Evolutionary conservation across 1,140 invertebrate genomes (phyloP), one percentile per base, ranked within the genome.

Genomic region (Zaprionus inermis): DNA sequence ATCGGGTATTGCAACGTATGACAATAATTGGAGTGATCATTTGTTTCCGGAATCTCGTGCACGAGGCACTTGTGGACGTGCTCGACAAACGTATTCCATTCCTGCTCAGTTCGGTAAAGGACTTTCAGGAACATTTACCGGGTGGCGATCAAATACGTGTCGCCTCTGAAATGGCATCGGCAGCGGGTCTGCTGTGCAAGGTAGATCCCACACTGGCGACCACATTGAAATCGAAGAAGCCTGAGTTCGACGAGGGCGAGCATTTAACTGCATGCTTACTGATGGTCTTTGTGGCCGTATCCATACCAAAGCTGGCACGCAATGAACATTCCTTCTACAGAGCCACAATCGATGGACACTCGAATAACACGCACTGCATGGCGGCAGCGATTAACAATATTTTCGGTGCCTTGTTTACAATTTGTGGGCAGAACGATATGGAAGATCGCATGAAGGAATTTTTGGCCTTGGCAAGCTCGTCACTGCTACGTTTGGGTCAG

Each of bases 391-490:
- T 99, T 44, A 99, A 99, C 92, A 97, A 98, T 81, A 97, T 99
- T 66, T 99, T 99, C 90, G 98, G 97, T 20, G 98, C 98, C 1
- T 92, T 99, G 20, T 99, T 99, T 89, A 98, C 97, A 1, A 97
- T 99, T 64, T 98, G 98, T 92, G 97, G 97, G 3, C 96, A 97
- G 85, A 97, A 96, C 22, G 99, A 99, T 92, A 98, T 99, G 78
- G 98, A 99, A 90, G 98, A 99, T 89, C 95, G 99, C 69, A 97
- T 99, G 95, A 99, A 99, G 90, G 99, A 99, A 92, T 99, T 99
- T 92, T 93, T 99, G 56, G 99, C 99, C 3, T 93, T 99, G 69
- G 97, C 98, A 2, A 99, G 98, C 0, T 99, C 98, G 0, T 99
- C 98, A 92, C 94, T 99, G 24, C 93, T 99, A 5, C 94, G 98